Percentiles rank a stretch among this genome's conserved stretches.
These are phyloP conservation scores for Triplophysa rosa DNA, from an alignment of 2,113 vertebrate species.

Conservation along the genomic window DNA sequence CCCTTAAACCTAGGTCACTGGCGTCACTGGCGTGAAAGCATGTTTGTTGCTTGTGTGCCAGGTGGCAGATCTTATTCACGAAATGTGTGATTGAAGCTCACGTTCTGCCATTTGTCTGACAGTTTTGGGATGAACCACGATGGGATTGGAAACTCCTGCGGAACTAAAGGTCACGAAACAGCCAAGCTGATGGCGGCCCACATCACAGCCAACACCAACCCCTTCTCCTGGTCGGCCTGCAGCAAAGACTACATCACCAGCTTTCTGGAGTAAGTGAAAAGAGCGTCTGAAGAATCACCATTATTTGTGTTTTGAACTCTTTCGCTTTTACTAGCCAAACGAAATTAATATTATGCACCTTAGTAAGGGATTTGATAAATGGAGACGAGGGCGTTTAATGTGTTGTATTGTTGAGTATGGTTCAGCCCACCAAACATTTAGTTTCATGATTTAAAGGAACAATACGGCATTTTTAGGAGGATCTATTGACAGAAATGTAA, in stretches of 20 bases:
- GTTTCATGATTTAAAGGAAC: too few relatives aligned
- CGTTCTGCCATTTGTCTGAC: constrained; percentile 60
- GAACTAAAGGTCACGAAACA: constrained; percentile 97
- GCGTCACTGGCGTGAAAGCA: too few relatives aligned
- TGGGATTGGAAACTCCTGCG: constrained; percentile 97
- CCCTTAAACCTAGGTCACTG: too few relatives aligned
- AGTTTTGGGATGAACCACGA: constrained; percentile 99
- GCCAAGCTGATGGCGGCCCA: constrained; percentile 99
- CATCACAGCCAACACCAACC: constrained; percentile 98
- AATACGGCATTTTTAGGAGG: too few relatives aligned
- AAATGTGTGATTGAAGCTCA: not conserved
- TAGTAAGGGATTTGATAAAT: not conserved
- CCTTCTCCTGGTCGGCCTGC: constrained; percentile 98
- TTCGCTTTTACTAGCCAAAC: not conserved
- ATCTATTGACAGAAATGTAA: too few relatives aligned
- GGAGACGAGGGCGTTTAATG: too few relatives aligned
- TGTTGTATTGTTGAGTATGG: too few relatives aligned
- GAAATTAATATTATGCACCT: not conserved
- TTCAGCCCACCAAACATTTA: too few relatives aligned
- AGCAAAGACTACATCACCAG: constrained; percentile 99
- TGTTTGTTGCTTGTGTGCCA: not conserved
- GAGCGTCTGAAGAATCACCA: not conserved
- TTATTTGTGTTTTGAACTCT: not conserved
- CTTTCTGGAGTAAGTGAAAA: constrained; percentile 97
- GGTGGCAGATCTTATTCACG: constrained; percentile 3